Conservation (phyloP, 2,113 vertebrate species). For the Phaethon lepturus region DNA sequence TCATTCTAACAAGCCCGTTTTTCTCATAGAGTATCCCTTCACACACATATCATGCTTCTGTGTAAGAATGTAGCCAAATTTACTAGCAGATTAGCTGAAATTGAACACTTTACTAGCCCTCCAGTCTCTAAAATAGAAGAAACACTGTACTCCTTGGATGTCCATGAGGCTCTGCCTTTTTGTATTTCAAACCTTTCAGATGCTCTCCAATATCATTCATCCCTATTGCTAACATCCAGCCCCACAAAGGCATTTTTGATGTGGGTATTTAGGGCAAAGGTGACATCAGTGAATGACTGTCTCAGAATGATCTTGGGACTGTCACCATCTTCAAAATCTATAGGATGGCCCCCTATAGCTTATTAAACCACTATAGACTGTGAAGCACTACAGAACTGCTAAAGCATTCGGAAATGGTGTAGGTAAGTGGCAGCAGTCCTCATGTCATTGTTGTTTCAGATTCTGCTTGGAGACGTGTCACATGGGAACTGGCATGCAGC, state of each 20-base stretch:
- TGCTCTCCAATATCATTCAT: background rate
- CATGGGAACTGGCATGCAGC: background rate
- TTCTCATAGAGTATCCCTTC: background rate
- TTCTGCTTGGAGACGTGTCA: background rate
- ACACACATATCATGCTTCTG: background rate
- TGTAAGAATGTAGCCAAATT: background rate
- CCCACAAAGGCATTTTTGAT: background rate
- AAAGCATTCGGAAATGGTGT: background rate
- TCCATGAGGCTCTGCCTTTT: background rate
- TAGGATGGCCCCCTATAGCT: background rate
- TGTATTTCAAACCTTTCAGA: background rate
- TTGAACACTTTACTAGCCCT: background rate
- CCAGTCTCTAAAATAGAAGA: background rate
- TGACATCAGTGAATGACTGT: background rate
- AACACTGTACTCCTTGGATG: background rate
- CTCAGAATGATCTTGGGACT: background rate
- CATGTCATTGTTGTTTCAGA: background rate
- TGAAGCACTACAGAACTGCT: background rate
- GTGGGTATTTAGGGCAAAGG: background rate
- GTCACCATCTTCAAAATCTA: background rate
- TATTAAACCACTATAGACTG: background rate
- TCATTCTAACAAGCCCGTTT: background rate
- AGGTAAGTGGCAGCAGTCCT: background rate
- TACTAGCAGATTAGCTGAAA: background rate
- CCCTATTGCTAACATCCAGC: background rate